phyloP scores from a whole-genome alignment of 2,888 invertebrate species.

The Tipula helvola region DNA sequence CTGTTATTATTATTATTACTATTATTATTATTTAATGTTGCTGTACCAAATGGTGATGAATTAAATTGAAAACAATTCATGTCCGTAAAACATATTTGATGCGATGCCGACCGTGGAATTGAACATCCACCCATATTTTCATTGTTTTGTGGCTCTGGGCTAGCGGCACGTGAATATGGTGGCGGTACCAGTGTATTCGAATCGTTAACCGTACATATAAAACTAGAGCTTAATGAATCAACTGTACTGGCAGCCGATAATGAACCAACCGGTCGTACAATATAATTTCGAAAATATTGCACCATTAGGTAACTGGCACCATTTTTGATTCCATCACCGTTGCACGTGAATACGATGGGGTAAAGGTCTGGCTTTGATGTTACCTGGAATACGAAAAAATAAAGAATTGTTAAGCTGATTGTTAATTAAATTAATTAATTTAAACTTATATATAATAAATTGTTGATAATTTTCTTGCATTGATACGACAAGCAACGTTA shows the following conservation, averaged over 20 bases:
- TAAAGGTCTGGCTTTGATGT: conserved; percentile 77
- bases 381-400: conserved; percentile 40
- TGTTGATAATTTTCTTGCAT: no score
- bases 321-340: conserved; percentile 50
- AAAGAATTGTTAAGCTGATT: background rate
- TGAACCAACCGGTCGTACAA: conserved; percentile 62
- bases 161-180: conserved; percentile 68
- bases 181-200: conserved; percentile 74
- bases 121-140: conserved; percentile 29
- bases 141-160: conserved; percentile 49
- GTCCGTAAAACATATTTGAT: conserved; percentile 36
- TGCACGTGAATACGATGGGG: conserved; percentile 70
- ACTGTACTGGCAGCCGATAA: conserved; percentile 74
- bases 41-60: background rate
- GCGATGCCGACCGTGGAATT: conserved; percentile 47
- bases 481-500: no score
- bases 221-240: conserved; percentile 77
- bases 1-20: conserved; percentile 10
- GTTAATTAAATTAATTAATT: no score
- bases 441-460: no score
- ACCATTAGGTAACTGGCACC: conserved; percentile 72
- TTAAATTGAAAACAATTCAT: conserved; percentile 8
- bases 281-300: conserved; percentile 70
- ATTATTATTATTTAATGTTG: background rate
- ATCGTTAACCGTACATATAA: conserved; percentile 77